Conservation (phyloP, 92 coral and sea anemone species). For the Parazoanthus atlanticus region DNA sequence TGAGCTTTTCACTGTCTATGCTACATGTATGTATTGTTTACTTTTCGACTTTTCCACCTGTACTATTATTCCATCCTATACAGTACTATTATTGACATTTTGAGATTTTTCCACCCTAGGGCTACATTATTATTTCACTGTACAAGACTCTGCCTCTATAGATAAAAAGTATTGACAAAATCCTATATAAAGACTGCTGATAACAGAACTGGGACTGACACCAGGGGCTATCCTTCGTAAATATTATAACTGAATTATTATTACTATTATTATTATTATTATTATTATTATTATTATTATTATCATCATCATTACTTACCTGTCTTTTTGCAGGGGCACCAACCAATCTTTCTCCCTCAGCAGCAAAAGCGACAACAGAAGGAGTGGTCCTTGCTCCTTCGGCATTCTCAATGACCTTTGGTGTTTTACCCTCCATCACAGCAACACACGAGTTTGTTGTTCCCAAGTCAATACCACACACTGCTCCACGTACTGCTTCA, state of each 20-base stretch:
- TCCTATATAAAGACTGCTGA: no score
- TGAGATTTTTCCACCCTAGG: no score
- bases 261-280: no score
- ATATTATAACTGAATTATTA: neutral
- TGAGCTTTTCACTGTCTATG: no score
- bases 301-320: conserved; percentile 41
- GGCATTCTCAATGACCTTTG: conserved; percentile 92
- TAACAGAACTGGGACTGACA: no score
- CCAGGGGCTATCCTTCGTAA: neutral
- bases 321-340: conserved; percentile 99
- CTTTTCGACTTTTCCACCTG: no score
- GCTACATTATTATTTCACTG: no score
- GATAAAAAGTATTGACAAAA: no score
- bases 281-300: neutral
- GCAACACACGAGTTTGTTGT: conserved; percentile 99
- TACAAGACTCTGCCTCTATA: no score
- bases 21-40: no score
- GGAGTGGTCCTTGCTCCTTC: conserved; percentile 97
- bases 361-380: conserved; percentile 86
- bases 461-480: conserved; percentile 97
- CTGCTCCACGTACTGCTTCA: conserved; percentile 89
- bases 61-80: no score
- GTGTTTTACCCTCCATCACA: conserved; percentile 96
- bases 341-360: conserved; percentile 89
- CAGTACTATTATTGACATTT: no score